phyloP scores from a whole-genome alignment of 2,888 invertebrate species.

The Phania funesta region DNA sequence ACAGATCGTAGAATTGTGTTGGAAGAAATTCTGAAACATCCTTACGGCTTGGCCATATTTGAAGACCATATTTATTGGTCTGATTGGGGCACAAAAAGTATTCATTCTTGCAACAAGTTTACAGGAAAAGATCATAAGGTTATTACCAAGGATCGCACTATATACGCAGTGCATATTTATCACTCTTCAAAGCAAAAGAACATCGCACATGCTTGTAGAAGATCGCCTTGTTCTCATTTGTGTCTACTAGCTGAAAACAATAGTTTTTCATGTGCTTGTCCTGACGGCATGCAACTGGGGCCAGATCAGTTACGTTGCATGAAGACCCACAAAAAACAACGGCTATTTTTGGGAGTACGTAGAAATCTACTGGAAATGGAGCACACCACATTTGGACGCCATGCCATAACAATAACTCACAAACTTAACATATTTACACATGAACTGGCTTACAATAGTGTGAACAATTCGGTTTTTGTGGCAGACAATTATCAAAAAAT shows the following conservation, averaged over 20 bases:
- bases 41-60: constrained; percentile 91
- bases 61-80: constrained; percentile 95
- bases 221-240: constrained; percentile 86
- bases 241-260: constrained; percentile 85
- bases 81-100: constrained; percentile 89
- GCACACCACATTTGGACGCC: constrained; percentile 85
- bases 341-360: constrained; percentile 81
- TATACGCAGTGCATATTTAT: constrained; percentile 85
- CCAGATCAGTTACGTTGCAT: constrained; percentile 83
- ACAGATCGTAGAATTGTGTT: constrained; percentile 84
- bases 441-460: constrained; percentile 85
- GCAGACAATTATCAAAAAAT: constrained; percentile 81
- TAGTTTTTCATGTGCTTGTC: constrained; percentile 87
- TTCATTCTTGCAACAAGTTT: constrained; percentile 89
- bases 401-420: constrained; percentile 82
- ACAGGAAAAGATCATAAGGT: constrained; percentile 84
- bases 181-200: constrained; percentile 85
- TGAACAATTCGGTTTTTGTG: constrained; percentile 81
- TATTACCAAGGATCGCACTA: constrained; percentile 81
- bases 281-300: constrained; percentile 85
- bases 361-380: constrained; percentile 83
- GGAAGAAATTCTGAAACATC: constrained; percentile 86
- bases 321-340: constrained; percentile 80
- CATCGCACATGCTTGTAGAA: constrained; percentile 83
- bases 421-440: constrained; percentile 82